Conservation (phyloP, 2,888 invertebrate genomes). For the Clanis bilineata region DNA sequence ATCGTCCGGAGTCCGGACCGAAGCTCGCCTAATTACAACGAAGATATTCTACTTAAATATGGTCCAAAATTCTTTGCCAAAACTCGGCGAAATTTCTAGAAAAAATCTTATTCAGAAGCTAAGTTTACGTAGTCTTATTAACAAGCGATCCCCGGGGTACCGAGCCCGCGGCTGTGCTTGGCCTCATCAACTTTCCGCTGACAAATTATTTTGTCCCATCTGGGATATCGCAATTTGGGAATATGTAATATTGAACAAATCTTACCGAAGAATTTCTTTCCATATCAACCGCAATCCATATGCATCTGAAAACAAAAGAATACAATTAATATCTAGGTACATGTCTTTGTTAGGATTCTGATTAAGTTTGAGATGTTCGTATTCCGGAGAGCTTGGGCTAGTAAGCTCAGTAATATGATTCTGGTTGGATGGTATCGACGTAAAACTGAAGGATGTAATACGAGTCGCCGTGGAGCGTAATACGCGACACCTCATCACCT, state of each 20-base stretch:
- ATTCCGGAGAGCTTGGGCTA: background rate
- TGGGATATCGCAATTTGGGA: background rate
- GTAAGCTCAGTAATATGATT: background rate
- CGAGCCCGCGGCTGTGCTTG: background rate
- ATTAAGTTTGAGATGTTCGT: background rate
- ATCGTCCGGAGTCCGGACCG: background rate
- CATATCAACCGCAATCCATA: conserved; percentile 50
- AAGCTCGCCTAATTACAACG: background rate
- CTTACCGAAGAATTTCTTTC: conserved; percentile 3
- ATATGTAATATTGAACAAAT: background rate
- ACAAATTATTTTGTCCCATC: conserved; percentile 8
- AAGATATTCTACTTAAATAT: background rate
- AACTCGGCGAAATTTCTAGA: background rate
- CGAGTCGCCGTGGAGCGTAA: conserved; percentile 38
- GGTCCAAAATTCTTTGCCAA: background rate
- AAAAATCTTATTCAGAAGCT: background rate
- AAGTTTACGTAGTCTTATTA: background rate
- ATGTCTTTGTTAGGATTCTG: background rate
- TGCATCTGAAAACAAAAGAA: conserved; percentile 56
- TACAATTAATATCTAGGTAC: conserved; percentile 4
- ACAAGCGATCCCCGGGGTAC: background rate
- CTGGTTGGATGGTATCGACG: conserved; percentile 6
- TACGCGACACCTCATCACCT: conserved; percentile 59
- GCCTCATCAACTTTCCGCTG: conserved; percentile 10
- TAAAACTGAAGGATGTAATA: conserved; percentile 41